Conservation (phyloP, 2,797 vertebrate genomes). For the Clarias platycephalus region DNA sequence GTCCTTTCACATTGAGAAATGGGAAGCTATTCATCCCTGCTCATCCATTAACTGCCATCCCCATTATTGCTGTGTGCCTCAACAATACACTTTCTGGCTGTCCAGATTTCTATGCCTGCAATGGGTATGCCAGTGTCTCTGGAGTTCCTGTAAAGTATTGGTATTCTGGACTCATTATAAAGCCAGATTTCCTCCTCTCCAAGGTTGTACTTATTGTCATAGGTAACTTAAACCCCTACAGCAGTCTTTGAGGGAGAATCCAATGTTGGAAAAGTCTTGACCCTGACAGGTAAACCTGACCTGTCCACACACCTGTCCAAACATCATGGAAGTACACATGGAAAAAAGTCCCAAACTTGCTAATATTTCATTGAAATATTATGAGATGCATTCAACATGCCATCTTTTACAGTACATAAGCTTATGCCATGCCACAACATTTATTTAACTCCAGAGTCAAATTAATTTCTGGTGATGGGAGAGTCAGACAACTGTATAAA, state of each 20-base stretch:
- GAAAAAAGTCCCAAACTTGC: too few relatives aligned
- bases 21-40: not conserved
- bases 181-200: not conserved
- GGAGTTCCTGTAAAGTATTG: not conserved
- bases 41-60: not conserved
- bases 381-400: too few relatives aligned
- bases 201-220: not conserved
- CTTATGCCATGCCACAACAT: too few relatives aligned
- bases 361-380: too few relatives aligned
- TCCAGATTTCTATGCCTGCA: not conserved
- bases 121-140: not conserved
- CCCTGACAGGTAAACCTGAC: not conserved
- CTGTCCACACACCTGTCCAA: not conserved
- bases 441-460: too few relatives aligned
- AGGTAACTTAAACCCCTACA: not conserved
- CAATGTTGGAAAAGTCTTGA: not conserved
- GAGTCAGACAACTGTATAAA: too few relatives aligned
- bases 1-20: not conserved
- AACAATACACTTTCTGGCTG: not conserved
- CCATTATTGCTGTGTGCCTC: not conserved
- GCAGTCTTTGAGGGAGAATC: not conserved
- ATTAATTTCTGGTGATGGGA: too few relatives aligned
- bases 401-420: too few relatives aligned
- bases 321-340: too few relatives aligned
- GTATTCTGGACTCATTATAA: not conserved